Base-by-base conservation (phyloP, 2,113 vertebrate genomes). In the Mirza zaza region DNA sequence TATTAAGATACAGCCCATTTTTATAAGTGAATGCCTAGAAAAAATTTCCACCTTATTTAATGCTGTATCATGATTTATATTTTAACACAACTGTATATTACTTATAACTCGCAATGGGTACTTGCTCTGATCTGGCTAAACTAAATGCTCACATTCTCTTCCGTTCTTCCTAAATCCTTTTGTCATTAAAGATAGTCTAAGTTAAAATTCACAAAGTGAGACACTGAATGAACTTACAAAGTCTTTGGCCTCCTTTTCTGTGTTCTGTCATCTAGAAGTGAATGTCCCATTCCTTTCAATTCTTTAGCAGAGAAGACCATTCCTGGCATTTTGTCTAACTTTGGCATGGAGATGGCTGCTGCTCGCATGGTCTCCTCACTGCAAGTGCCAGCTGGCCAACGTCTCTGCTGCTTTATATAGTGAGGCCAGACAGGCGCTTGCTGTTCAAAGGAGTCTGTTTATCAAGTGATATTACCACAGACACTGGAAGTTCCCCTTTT, bases 401-500 rank as follows among this genome's bases (percentile, higher is more conserved):
- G 29, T 61, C 59, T 79, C 73, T 61, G 73, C 87, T 0, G 96
- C 98, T 98, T 98, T 99, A 99, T 99, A 99, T 99, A 98, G 98
- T 17, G 27, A 42, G 70, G 12, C 63, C 97, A 97, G 71, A 55
- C 97, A 96, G 96, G 96, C 61, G 77, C n/a, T 61, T 5, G 97
- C 93, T 97, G 97, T 98, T 94, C 85, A 92, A 96, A 96, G 55
- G 42, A 96, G 87, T 42, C 97, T 98, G 98, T 98, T 98, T 98
- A 98, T 98, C 98, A 29, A 97, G 95, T 87, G 34, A 95, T 94
- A 85, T 98, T 97, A 98, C 98, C 98, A 87, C 98, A 99, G 94
- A 92, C 97, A 13, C 96, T 96, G 98, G 88, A 98, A 99, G 98
- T 99, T 99, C 98, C 98, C 98, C 88, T 98, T 98, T 98, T 98